Conservation (phyloP, 2,888 invertebrate species). For the Cataglyphis albicans region DNA sequence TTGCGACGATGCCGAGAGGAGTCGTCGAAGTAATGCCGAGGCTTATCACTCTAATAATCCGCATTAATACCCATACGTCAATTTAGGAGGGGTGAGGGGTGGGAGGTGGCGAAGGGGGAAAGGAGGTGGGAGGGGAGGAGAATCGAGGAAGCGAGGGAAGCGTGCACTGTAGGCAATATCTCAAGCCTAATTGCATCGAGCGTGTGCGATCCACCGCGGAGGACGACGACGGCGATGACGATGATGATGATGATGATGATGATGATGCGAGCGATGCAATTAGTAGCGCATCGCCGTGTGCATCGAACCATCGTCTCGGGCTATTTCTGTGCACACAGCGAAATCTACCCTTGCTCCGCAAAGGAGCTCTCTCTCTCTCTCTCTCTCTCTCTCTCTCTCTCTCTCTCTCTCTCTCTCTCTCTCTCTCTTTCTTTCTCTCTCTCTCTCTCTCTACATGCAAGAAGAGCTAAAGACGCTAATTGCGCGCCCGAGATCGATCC, state of each 20-base stretch:
- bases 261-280: slow-evolving; percentile 69
- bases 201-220: not conserved
- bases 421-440: not conserved
- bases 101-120: too few species aligned
- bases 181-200: slow-evolving; percentile 68
- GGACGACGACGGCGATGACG: not conserved
- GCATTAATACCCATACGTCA: slow-evolving; percentile 62
- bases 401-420: not conserved
- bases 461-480: slow-evolving; percentile 4
- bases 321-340: slow-evolving; percentile 56
- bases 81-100: slow-evolving; percentile 36
- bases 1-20: not conserved
- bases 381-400: not conserved
- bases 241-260: slow-evolving; percentile 49
- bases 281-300: slow-evolving; percentile 45
- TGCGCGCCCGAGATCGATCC: not conserved
- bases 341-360: slow-evolving; percentile 20
- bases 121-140: not conserved
- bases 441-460: not conserved
- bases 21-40: not conserved
- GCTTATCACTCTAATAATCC: slow-evolving; percentile 42
- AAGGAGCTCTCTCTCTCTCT: not conserved
- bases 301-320: slow-evolving; percentile 53
- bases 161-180: slow-evolving; percentile 62
- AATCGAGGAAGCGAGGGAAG: slow-evolving; percentile 19